Base-by-base conservation (phyloP, 2,888 invertebrate species). In the Exephanes ischioxanthus region DNA sequence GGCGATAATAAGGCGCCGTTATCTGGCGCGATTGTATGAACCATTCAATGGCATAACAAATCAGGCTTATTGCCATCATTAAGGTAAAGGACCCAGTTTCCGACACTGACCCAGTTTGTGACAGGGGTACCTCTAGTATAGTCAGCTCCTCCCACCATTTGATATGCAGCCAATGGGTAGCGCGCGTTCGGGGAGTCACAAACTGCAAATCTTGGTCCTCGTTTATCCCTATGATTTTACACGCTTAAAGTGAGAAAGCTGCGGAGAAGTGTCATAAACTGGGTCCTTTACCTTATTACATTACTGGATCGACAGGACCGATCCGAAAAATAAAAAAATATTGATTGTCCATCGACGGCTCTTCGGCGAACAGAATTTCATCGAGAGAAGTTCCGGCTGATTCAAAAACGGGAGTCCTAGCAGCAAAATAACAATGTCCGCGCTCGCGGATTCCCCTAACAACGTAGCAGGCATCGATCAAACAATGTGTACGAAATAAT, bases 341-440 rank as follows among this genome's bases (percentile, higher is more conserved):
- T 33, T 70, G 78, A 2, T 80, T 91, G 19, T 75, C 83, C 11
- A 80, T 91, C 72, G 58, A 84, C 6, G 84, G 90, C 66, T 16
- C 58, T 3, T 7, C 88, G 45, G 48, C 78, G 16, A 85, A 88
- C 58, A 89, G 73, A 41, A 86, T 91, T 77, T 68, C 91, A 41
- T 84, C 92, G 72, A 89, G 84, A 70, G 73, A 89, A 14, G 67
- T 61, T 45, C 5, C 61, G 0, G 45, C n/a, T 2, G 22, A 68
- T 2, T 26, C 3, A 51, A 73, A 22, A 61, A 55, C 45, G 45
- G 55, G 66, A 61, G 2, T 41, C 9, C 4, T 5, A 51, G 72
- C 19, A 9, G 16, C 33, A 22, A 45, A 58, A 30, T 37, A 53
- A 58, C 58, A 48, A 14, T 45, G 22, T 33, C 22, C 14, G 48